Evolutionary conservation across 2,888 invertebrate species (phyloP).

Genomic region (Rhaphigaster nebulosa): DNA sequence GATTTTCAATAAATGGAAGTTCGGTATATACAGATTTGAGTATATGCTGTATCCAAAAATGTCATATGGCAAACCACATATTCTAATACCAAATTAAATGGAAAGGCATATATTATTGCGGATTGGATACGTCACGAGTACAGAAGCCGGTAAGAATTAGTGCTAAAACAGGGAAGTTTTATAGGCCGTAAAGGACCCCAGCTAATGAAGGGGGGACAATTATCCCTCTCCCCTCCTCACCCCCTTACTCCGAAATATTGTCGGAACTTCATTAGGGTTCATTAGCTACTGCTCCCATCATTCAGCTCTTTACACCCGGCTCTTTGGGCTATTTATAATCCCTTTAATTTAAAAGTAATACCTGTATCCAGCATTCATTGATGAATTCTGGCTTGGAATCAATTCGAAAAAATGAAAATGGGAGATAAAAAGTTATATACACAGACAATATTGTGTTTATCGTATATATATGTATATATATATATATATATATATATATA

Average conservation of each 20-base stretch:
- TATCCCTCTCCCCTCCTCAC: not conserved
- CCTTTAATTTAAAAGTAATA: not conserved
- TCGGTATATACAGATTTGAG: too few species aligned
- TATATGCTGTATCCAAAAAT: too few species aligned
- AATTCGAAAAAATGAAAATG: not conserved
- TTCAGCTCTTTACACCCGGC: not conserved
- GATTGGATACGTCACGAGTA: not conserved
- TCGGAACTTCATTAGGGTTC: constrained; percentile 29
- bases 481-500: too few species aligned
- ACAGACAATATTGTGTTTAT: too few species aligned
- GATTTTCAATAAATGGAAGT: too few species aligned
- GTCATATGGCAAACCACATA: too few species aligned
- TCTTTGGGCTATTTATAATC: not conserved
- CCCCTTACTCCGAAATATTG: not conserved
- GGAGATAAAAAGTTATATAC: too few species aligned
- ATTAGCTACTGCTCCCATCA: constrained; percentile 16
- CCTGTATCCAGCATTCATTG: not conserved
- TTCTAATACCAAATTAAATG: not conserved
- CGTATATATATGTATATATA: too few species aligned
- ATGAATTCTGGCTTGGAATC: not conserved
- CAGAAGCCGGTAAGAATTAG: not conserved
- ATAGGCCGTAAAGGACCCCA: not conserved
- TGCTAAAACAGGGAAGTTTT: constrained; percentile 33
- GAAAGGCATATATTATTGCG: not conserved
- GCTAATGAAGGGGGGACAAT: constrained; percentile 39